Evolutionary conservation across 2,888 invertebrate species (phyloP).

Genomic region (Tenthredo notha): DNA sequence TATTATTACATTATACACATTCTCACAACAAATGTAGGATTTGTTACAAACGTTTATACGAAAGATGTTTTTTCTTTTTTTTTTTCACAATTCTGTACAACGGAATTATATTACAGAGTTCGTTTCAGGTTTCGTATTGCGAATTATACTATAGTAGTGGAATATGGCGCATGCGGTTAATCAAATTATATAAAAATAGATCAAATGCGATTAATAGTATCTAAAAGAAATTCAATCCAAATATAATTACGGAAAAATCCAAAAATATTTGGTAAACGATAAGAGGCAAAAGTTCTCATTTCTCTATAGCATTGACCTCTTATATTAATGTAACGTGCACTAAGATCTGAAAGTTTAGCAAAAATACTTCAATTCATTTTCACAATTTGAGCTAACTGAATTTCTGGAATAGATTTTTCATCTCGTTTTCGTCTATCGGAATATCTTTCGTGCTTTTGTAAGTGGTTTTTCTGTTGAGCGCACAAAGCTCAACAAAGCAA

Average conservation of each 20-base stretch:
- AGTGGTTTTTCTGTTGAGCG: neutral
- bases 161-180: constrained; percentile 43
- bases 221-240: constrained; percentile 10
- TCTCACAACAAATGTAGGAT: constrained; percentile 63
- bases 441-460: neutral
- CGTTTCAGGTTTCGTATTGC: neutral
- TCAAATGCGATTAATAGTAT: neutral
- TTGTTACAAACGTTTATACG: constrained; percentile 53
- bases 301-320: neutral
- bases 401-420: neutral
- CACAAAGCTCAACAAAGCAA: neutral
- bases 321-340: neutral
- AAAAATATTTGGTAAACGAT: neutral
- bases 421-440: neutral
- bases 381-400: neutral
- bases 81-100: constrained; percentile 17
- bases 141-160: neutral
- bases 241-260: neutral
- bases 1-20: constrained; percentile 50
- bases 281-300: neutral
- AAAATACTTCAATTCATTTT: neutral
- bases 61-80: neutral
- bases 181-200: constrained; percentile 20
- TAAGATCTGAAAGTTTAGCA: neutral
- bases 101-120: constrained; percentile 16